phyloP scores from a whole-genome alignment of 2,113 vertebrate species.

The Calyptommatus sinebrachiatus region DNA sequence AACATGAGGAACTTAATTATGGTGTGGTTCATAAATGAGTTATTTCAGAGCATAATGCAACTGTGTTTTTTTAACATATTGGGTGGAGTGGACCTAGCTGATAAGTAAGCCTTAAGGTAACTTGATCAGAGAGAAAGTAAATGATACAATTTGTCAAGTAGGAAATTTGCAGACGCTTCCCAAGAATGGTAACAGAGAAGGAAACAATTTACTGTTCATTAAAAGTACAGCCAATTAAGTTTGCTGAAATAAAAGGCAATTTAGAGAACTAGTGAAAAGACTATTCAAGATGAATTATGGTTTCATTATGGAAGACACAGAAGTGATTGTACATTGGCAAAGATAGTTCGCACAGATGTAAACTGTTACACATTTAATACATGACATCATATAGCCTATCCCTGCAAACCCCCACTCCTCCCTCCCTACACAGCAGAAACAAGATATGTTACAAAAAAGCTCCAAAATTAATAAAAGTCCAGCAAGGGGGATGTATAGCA shows the following conservation, averaged over 20 bases:
- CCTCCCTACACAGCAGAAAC: no score
- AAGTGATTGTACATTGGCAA: not conserved
- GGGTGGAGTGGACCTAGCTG: no score
- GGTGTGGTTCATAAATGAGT: no score
- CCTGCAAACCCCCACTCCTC: no score
- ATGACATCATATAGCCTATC: no score
- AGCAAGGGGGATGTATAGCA: no score
- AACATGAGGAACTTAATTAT: no score
- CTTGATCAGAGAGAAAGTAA: not conserved
- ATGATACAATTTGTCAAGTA: not conserved
- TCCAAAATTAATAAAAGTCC: no score
- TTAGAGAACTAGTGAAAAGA: constrained; percentile 2
- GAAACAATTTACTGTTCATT: constrained; percentile 12
- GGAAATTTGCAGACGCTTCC: not conserved
- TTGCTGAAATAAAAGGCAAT: not conserved
- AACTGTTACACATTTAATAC: not conserved
- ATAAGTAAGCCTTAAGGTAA: not conserved
- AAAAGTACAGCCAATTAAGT: constrained; percentile 4
- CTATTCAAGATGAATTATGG: not conserved
- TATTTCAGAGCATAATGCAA: no score
- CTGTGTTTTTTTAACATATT: no score
- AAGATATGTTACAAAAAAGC: not conserved
- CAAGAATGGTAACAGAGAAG: not conserved
- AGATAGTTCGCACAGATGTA: not conserved
- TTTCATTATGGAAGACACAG: not conserved